A percentile compares a stretch with the other conserved stretches of the same genome.
These are phyloP conservation scores for Melanotaenia trifasciata DNA, from an alignment of 2,797 vertebrate genomes.

Conservation along the genomic window DNA sequence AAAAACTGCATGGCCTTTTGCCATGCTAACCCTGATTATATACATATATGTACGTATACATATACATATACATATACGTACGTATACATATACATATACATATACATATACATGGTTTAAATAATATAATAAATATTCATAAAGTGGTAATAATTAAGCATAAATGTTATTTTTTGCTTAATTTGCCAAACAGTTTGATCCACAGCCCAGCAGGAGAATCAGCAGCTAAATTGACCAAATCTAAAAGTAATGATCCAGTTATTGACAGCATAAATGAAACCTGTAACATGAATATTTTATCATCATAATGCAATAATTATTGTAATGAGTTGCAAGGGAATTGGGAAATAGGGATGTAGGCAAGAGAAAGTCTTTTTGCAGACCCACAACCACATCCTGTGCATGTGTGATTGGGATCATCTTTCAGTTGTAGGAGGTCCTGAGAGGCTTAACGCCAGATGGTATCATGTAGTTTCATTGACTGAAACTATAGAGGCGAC, in stretches of 20 bases:
- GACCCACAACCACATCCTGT: conserved; percentile 23
- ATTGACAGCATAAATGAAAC: background rate
- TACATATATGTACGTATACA: no score
- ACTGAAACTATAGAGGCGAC: conserved; percentile 66
- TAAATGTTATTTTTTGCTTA: background rate
- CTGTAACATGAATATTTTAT: background rate
- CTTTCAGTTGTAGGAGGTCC: conserved; percentile 36
- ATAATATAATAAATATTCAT: background rate
- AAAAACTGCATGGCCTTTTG: no score
- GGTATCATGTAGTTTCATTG: conserved; percentile 60
- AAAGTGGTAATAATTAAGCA: background rate
- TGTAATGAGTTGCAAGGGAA: background rate
- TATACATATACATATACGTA: no score
- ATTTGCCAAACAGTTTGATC: background rate
- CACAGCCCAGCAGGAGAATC: background rate
- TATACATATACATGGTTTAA: no score
- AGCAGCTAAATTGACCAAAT: background rate
- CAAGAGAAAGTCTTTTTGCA: conserved; percentile 10
- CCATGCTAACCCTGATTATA: no score
- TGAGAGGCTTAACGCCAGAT: conserved; percentile 27
- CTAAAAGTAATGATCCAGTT: background rate
- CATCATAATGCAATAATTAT: background rate
- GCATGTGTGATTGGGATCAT: conserved; percentile 15
- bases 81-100: no score
- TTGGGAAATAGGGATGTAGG: background rate